Evolutionary conservation across 2,888 invertebrate species (phyloP).

Genomic region (Pecten maximus): DNA sequence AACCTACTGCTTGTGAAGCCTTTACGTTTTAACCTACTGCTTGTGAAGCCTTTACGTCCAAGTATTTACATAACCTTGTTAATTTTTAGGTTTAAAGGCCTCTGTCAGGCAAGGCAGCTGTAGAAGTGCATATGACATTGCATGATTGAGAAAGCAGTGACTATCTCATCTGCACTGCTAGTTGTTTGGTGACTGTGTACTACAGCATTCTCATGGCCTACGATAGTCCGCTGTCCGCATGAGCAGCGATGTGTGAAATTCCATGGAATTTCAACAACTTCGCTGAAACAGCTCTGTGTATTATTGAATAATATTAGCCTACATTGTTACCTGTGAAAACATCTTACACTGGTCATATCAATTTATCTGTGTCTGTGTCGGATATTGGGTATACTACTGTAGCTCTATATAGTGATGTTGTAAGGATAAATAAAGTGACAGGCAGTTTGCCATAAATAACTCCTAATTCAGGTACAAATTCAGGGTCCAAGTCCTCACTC

Average conservation of each 20-base stretch:
- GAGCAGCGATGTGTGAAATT: slow-evolving; percentile 20
- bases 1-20: background rate
- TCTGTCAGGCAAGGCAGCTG: background rate
- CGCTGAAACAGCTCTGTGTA: background rate
- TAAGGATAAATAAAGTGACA: background rate
- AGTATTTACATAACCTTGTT: background rate
- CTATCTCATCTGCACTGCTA: background rate
- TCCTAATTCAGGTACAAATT: background rate
- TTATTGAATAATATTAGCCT: slow-evolving; percentile 13
- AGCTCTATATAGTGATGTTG: no score
- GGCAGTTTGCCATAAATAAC: background rate
- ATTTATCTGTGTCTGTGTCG: background rate
- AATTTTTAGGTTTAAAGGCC: background rate
- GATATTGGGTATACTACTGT: no score
- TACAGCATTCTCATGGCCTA: slow-evolving; percentile 6
- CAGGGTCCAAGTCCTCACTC: background rate
- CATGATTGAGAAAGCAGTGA: background rate
- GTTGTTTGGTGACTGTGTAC: background rate
- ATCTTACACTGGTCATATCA: background rate
- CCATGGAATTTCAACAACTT: slow-evolving; percentile 35
- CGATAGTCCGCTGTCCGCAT: background rate
- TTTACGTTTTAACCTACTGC: background rate
- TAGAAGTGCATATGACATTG: background rate
- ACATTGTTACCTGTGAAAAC: background rate
- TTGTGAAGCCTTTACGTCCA: background rate